Evolutionary conservation across 2,113 vertebrate species (phyloP).

Genomic region (Rynchops niger): DNA sequence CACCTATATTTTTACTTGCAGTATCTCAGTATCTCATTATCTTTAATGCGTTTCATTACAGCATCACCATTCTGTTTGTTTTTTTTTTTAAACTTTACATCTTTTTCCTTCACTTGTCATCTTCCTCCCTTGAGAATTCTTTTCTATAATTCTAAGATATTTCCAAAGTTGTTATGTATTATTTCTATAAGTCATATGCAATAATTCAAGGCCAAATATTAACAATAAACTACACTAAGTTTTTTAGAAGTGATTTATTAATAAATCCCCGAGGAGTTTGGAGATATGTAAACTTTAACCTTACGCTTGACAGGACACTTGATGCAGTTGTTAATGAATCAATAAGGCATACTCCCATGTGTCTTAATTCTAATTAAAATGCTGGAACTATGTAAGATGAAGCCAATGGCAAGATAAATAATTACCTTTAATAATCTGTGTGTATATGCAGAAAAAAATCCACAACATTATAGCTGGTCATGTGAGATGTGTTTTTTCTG

Average conservation of each 20-base stretch:
- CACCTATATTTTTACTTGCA: neutral
- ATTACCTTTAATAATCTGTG: neutral
- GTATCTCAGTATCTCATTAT: neutral
- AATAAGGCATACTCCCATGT: slow-evolving; percentile 45
- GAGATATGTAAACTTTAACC: slow-evolving; percentile 45
- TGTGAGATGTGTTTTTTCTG: neutral
- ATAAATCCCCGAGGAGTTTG: slow-evolving; percentile 33
- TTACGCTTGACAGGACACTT: slow-evolving; percentile 36
- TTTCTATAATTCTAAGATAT: neutral
- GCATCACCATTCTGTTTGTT: neutral
- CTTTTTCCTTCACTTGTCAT: neutral
- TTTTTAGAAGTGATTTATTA: slow-evolving; percentile 50
- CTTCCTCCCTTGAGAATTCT: neutral
- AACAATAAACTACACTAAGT: neutral
- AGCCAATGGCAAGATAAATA: neutral
- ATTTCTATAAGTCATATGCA: neutral
- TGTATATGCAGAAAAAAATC: neutral
- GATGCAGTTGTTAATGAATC: slow-evolving; percentile 54
- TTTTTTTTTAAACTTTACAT: neutral
- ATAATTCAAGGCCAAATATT: slow-evolving; percentile 14
- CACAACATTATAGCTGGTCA: neutral
- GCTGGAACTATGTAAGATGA: slow-evolving; percentile 24
- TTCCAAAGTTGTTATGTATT: neutral
- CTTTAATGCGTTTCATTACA: neutral
- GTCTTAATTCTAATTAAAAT: slow-evolving; percentile 63